These are phyloP conservation scores for Zaprionus lachaisei DNA, from an alignment of 1,140 invertebrate genomes.

Conservation along the genomic window DNA sequence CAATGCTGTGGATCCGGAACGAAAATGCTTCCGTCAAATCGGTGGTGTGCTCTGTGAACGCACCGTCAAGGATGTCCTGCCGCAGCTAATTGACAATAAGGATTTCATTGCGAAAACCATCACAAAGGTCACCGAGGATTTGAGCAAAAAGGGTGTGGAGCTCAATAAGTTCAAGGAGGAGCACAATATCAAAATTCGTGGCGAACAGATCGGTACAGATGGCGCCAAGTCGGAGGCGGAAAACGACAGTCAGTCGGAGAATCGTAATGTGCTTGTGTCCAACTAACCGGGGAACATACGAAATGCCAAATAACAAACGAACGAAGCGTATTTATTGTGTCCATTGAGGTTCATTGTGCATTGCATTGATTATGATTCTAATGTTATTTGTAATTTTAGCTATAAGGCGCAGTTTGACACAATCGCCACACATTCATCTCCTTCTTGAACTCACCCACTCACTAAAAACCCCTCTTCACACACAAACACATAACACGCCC, in stretches of 20 bases:
- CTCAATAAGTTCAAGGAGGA: slow-evolving; percentile 97
- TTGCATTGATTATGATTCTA: slow-evolving; percentile 61
- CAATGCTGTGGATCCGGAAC: slow-evolving; percentile 92
- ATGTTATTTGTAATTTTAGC: slow-evolving; percentile 80
- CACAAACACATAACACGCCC: slow-evolving; percentile 37
- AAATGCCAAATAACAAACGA: slow-evolving; percentile 32
- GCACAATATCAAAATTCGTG: slow-evolving; percentile 92
- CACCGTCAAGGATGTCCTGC: slow-evolving; percentile 95
- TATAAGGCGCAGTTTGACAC: slow-evolving; percentile 63
- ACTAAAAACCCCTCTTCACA: slow-evolving; percentile 9
- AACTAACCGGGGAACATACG: slow-evolving; percentile 69
- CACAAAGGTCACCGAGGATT: slow-evolving; percentile 91
- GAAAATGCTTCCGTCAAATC: slow-evolving; percentile 97
- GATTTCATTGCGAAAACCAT: slow-evolving; percentile 93
- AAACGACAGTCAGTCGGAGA: slow-evolving; percentile 80
- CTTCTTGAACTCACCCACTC: slow-evolving; percentile 32
- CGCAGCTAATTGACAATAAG: slow-evolving; percentile 92
- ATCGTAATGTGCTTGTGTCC: slow-evolving; percentile 87
- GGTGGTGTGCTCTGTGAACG: slow-evolving; percentile 97
- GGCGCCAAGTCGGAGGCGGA: slow-evolving; percentile 84
- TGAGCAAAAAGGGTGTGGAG: slow-evolving; percentile 94
- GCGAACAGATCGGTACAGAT: slow-evolving; percentile 86
- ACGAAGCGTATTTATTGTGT: slow-evolving; percentile 73
- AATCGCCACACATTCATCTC: slow-evolving; percentile 38
- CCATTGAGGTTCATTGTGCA: slow-evolving; percentile 41